Evolutionary conservation across 37 sponge, comb jelly and placozoan species (phyloP).

Genomic region (Theonella swinhoei): DNA sequence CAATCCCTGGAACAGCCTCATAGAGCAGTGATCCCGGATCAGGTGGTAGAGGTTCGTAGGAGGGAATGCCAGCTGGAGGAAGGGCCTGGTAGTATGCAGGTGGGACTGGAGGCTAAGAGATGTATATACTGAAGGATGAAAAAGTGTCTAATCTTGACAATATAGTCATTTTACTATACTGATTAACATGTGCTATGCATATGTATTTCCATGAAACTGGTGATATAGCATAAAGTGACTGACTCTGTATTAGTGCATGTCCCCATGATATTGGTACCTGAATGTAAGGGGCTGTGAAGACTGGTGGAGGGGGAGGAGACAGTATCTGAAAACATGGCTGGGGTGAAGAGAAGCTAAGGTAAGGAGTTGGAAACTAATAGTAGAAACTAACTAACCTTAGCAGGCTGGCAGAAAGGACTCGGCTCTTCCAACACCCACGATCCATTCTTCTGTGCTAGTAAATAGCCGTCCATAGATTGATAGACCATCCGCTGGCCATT

Average conservation of each 20-base stretch:
- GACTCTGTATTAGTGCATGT: no score
- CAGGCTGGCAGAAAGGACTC: slow-evolving; percentile 19
- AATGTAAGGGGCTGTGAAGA: no score
- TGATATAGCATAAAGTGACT: no score
- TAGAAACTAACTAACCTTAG: slow-evolving; percentile 27
- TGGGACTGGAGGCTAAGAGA: neutral
- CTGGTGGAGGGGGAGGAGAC: neutral
- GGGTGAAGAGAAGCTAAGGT: no score
- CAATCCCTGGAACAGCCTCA: no score
- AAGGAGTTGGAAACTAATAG: neutral
- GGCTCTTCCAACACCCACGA: slow-evolving; percentile 33
- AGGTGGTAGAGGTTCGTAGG: neutral
- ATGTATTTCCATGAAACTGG: no score
- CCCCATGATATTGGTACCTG: no score
- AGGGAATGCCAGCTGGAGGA: neutral
- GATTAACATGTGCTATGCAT: no score
- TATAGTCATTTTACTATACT: no score
- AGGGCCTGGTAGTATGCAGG: neutral
- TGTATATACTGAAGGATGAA: no score
- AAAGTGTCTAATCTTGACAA: no score
- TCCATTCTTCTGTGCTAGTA: slow-evolving; percentile 22
- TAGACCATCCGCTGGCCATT: slow-evolving; percentile 31
- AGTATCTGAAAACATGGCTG: neutral
- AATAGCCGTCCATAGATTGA: slow-evolving; percentile 3
- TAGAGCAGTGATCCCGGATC: no score